Evolutionary conservation across 2,888 invertebrate genomes (phyloP), one percentile per base, ranked within the genome.

Genomic region (Stomorhina lunata): DNA sequence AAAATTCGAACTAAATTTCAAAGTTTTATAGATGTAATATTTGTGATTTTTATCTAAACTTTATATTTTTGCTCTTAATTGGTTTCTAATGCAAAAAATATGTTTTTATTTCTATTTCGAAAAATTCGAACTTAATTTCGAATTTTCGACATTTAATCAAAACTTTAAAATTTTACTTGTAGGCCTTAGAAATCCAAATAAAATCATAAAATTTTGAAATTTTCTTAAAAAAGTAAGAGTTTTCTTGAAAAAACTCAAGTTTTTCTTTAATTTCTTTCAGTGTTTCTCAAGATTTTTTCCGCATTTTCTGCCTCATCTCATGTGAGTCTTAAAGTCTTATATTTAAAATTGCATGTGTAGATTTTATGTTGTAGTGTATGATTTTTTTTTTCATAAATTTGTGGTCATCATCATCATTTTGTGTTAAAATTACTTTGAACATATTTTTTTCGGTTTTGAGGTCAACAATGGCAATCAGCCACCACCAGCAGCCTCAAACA

Each of bases 401-500:
- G 68, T 61, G 32, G 61, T 76, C 69, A 43, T 77, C 61, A 25
- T 37, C 37, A 48, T 50, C 15, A 10, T 59, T 25, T 65, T 76
- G 59, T 0, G 17, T 48, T 22, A 12, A 66, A 69, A 77, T 34
- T 73, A 61, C 25, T 43, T 72, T 72, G 53, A 45, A 68, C 0
- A 68, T 61, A 25, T 37, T 68, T 76, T 76, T 57, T 71, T 81
- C 57, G 66, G 81, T 81, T 81, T 81, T 81, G 72, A 81, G 81
- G 81, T 81, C 81, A 81, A 61, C 71, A 77, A 73, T 48, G 61
- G 63, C 77, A 66, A 48, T 12, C 59, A 32, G 37, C 17, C 53
- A 29, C 55, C 48, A 43, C 20, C 63, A 55, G 63, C 29, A 55
- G n/a, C n/a, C 57, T 43, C 37, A 53, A 15, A 53, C 53, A 37